phyloP scores from a whole-genome alignment of 2,888 invertebrate species.

The Protodeltote pygarga region DNA sequence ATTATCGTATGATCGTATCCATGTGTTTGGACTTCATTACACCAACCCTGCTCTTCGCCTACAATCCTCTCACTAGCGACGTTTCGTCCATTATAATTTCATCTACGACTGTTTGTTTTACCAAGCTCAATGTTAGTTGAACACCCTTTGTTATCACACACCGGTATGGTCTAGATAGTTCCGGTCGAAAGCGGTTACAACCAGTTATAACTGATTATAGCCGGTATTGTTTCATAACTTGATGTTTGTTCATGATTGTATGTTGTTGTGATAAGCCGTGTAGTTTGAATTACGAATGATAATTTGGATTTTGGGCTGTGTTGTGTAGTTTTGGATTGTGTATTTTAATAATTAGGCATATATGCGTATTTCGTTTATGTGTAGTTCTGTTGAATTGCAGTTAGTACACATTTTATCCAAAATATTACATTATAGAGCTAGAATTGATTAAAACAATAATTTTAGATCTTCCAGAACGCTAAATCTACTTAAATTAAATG shows the following conservation, averaged over 20 bases:
- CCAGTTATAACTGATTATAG: slow-evolving; percentile 41
- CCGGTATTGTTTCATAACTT: slow-evolving; percentile 43
- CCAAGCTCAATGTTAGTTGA: slow-evolving; percentile 46
- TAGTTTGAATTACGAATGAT: slow-evolving; percentile 52
- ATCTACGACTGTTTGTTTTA: slow-evolving; percentile 35
- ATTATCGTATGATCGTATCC: too few relatives aligned
- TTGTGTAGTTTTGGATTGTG: slow-evolving; percentile 31
- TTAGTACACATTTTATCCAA: too few relatives aligned
- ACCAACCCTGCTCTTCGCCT: too few relatives aligned
- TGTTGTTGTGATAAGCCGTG: slow-evolving; percentile 48
- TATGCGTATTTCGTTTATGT: slow-evolving; percentile 16
- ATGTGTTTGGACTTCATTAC: too few relatives aligned
- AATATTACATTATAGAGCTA: too few relatives aligned
- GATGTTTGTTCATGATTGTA: slow-evolving; percentile 48
- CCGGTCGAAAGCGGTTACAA: slow-evolving; percentile 42
- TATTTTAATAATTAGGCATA: slow-evolving; percentile 44
- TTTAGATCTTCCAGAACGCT: too few relatives aligned
- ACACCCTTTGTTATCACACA: slow-evolving; percentile 51
- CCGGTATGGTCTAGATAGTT: slow-evolving; percentile 46
- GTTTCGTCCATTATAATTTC: slow-evolving; percentile 37
- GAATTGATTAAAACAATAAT: too few relatives aligned
- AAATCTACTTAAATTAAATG: too few relatives aligned
- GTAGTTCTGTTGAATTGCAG: slow-evolving; percentile 12
- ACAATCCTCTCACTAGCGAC: too few relatives aligned
- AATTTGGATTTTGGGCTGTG: slow-evolving; percentile 41